Evolutionary conservation across 2,797 vertebrate species (phyloP), one percentile per base, ranked within the genome.

Genomic region (Falco novaeseelandiae): DNA sequence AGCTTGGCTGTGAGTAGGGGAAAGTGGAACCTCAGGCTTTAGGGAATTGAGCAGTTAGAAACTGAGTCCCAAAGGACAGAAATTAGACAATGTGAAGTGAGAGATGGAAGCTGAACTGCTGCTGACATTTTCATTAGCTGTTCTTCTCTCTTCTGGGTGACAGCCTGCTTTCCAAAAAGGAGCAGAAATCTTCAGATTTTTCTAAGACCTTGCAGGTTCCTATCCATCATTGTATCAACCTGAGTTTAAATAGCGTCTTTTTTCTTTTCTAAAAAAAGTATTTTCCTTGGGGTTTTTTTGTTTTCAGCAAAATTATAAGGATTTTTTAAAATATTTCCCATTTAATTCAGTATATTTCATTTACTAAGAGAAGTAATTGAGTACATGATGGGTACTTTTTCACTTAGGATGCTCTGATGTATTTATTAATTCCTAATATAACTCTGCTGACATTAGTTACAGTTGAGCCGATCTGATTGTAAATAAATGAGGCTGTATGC

Each of bases 71-170:
- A n/a, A 71, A 89, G 49, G 49, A 25, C 61, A 92, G 73, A 91
- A 89, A 69, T 88, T 54, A 84, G 65, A 65, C 87, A 74, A 17
- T 7, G 18, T 82, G 90, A 96, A 96, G 93, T 83, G 90, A 93
- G 90, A 96, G 30, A 61, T 95, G 78, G 81, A 92, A 96, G 70
- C 76, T 91, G 83, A 94, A 86, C 80, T 19, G 8, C 62, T 72
- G 54, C 32, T 87, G 76, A 74, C 61, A 21, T 74, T 95, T 94
- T 93, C 90, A 63, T 67, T 83, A 86, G 29, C 57, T 90, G 26
- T 40, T 93, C 27, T 77, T 87, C 29, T 93, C 12, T 84, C 61
- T 72, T 89, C 32, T 76, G 69, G 23, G 19, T 51, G 30, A 38
- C 42, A 85, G 63, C 10, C 10, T 78, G 23, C 16, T 89, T 93